Conservation (phyloP, 2,888 invertebrate genomes). For the Germaria angustata region DNA sequence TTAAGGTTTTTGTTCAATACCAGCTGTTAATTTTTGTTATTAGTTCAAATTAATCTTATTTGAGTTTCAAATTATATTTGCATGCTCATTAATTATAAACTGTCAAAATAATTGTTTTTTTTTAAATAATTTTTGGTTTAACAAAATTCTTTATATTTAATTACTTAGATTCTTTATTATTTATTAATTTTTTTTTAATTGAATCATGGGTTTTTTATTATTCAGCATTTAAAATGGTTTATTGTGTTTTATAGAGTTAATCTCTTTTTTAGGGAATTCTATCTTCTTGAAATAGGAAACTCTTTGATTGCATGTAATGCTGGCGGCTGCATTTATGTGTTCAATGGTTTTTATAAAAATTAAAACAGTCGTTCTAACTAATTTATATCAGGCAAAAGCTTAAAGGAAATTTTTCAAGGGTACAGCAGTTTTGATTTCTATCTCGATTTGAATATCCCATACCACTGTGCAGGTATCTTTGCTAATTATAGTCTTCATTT, state of each 20-base stretch:
- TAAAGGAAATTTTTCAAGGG: background rate
- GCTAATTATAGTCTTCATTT: no score
- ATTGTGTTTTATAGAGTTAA: background rate
- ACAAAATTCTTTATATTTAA: slow-evolving; percentile 3
- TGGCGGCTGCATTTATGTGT: slow-evolving; percentile 77
- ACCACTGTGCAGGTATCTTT: background rate
- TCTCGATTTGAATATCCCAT: background rate
- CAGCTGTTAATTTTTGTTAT: slow-evolving; percentile 47
- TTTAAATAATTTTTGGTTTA: background rate
- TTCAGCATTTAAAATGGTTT: slow-evolving; percentile 59
- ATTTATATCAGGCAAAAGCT: background rate
- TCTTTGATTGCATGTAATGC: slow-evolving; percentile 77
- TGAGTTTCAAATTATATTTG: slow-evolving; percentile 49
- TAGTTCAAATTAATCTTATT: slow-evolving; percentile 40
- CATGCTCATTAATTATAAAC: slow-evolving; percentile 42
- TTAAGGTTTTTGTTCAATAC: slow-evolving; percentile 39
- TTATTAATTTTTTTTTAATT: background rate
- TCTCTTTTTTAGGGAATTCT: slow-evolving; percentile 29
- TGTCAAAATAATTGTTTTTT: background rate
- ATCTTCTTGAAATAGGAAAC: background rate
- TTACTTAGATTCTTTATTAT: background rate
- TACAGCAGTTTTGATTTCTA: background rate
- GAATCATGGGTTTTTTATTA: slow-evolving; percentile 17
- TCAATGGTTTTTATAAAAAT: slow-evolving; percentile 67
- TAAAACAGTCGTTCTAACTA: background rate